Percentiles rank a stretch among this genome's conserved stretches.
These are phyloP conservation scores for Discoglossus pictus DNA, from an alignment of 2,797 vertebrate genomes.

Conservation along the genomic window DNA sequence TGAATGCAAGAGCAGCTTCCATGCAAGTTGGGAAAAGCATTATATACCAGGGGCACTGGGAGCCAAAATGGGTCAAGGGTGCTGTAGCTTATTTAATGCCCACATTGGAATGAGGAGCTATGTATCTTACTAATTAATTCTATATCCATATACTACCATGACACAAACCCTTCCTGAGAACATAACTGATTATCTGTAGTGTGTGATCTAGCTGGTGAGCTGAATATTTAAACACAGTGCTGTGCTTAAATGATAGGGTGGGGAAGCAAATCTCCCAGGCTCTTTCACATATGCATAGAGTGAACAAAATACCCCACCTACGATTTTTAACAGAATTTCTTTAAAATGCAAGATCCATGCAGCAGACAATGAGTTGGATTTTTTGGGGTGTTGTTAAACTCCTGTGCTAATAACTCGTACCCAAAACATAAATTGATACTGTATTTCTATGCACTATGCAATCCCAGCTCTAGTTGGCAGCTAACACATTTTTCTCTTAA, in stretches of 20 bases:
- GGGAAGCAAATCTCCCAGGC: conserved; percentile 36
- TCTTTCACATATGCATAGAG: conserved; percentile 31
- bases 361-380: neutral
- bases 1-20: too few species aligned
- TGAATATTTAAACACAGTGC: conserved; percentile 42
- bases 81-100: conserved; percentile 14
- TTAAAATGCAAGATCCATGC: conserved; percentile 10
- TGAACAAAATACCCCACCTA: conserved; percentile 17
- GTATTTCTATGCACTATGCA: neutral
- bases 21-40: too few species aligned
- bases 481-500: conserved; percentile 13
- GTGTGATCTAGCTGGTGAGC: conserved; percentile 32
- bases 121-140: too few species aligned
- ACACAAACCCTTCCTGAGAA: conserved; percentile 11
- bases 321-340: conserved; percentile 26
- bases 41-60: neutral
- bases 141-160: conserved; percentile 17
- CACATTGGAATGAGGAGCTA: neutral
- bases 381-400: too few species aligned
- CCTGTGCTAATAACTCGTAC: neutral
- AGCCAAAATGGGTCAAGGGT: conserved; percentile 11
- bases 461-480: neutral
- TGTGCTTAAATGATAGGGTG: conserved; percentile 41
- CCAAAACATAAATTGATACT: conserved; percentile 7
- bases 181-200: conserved; percentile 21